phyloP scores from a whole-genome alignment of 2,888 invertebrate genomes.

The Andrena dorsata region DNA sequence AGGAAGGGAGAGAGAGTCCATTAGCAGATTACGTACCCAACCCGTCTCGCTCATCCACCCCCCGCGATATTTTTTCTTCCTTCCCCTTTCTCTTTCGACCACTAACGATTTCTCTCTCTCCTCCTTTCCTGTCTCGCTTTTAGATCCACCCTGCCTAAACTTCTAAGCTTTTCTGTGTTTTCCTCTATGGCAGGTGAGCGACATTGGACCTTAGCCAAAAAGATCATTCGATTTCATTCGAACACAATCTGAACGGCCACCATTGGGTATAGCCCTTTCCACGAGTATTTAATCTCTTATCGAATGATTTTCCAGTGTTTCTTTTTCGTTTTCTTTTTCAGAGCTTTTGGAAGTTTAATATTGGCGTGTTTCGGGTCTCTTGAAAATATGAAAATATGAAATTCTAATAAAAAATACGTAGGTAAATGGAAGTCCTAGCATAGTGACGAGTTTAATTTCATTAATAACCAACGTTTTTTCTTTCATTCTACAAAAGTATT shows the following conservation, averaged over 20 bases:
- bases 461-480: too few species aligned
- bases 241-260: neutral
- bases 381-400: too few species aligned
- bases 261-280: neutral
- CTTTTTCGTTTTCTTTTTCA: neutral
- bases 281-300: neutral
- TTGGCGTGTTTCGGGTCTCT: too few species aligned
- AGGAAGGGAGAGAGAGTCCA: slow-evolving; percentile 77
- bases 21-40: slow-evolving; percentile 85
- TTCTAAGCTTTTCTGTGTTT: slow-evolving; percentile 54
- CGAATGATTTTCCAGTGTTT: neutral
- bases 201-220: slow-evolving; percentile 35
- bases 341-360: neutral
- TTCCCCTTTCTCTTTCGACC: slow-evolving; percentile 73
- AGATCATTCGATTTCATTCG: slow-evolving; percentile 23
- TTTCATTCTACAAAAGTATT: too few species aligned
- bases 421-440: too few species aligned
- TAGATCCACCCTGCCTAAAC: slow-evolving; percentile 49
- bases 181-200: slow-evolving; percentile 59
- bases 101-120: slow-evolving; percentile 71
- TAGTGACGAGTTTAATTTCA: too few species aligned
- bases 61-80: slow-evolving; percentile 79
- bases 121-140: slow-evolving; percentile 43
- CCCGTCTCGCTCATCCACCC: slow-evolving; percentile 81
- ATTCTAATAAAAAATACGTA: too few species aligned